Evolutionary conservation across 2,888 invertebrate species (phyloP).

Genomic region (Pristionchus exspectatus): DNA sequence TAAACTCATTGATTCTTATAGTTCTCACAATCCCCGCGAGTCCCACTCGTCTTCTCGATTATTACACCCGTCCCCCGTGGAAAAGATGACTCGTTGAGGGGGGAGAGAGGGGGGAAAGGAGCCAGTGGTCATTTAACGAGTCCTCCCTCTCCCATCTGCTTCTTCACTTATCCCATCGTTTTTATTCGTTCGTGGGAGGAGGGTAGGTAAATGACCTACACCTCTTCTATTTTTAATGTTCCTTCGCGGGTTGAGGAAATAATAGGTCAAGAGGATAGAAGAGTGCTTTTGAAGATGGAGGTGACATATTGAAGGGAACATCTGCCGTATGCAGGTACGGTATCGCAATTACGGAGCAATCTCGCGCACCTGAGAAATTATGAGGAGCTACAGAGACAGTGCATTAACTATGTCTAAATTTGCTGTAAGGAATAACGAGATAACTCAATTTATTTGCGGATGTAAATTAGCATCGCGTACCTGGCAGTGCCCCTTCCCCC

Average conservation of each 20-base stretch:
- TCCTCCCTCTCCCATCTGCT: slow-evolving; percentile 15
- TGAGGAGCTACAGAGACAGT: too few relatives aligned
- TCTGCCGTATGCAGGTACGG: too few relatives aligned
- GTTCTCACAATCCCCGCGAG: not conserved
- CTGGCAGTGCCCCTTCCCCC: not conserved
- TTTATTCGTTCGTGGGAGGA: not conserved
- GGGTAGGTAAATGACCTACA: not conserved
- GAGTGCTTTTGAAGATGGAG: too few relatives aligned
- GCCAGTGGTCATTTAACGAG: slow-evolving; percentile 32
- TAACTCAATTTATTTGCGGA: not conserved
- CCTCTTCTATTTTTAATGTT: not conserved
- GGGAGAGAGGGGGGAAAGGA: not conserved
- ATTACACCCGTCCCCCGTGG: slow-evolving; percentile 6
- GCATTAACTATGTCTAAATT: too few relatives aligned
- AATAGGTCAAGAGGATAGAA: not conserved
- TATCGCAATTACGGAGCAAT: too few relatives aligned
- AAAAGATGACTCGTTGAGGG: slow-evolving; percentile 21
- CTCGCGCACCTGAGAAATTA: too few relatives aligned
- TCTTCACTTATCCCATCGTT: slow-evolving; percentile 31
- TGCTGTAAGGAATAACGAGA: not conserved
- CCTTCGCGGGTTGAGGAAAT: not conserved
- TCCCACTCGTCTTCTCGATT: not conserved
- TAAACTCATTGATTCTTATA: not conserved
- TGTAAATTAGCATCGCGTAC: not conserved
- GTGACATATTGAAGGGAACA: too few relatives aligned